A percentile compares a stretch with the other conserved stretches of the same genome.
phyloP scores from a whole-genome alignment of 1,140 invertebrate species.

The Lucilia sericata region DNA sequence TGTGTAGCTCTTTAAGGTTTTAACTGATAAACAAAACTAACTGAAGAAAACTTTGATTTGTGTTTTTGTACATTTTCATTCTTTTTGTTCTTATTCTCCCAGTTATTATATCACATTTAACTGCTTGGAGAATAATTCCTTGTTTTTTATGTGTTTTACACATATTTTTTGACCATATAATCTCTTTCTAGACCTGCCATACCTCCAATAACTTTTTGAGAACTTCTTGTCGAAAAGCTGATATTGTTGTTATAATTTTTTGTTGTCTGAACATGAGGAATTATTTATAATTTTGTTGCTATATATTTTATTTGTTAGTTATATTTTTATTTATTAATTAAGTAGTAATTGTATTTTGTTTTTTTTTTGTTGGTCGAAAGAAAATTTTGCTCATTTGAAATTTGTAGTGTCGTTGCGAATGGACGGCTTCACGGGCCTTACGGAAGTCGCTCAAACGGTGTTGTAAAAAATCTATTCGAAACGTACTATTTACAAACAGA shows the following conservation, averaged over 20 bases:
- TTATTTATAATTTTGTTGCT: not conserved
- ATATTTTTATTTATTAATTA: not conserved
- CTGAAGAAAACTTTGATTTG: not conserved
- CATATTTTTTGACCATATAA: not conserved
- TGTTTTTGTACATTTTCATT: not conserved
- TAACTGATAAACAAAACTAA: not conserved
- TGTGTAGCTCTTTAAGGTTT: not conserved
- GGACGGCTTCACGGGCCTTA: not conserved
- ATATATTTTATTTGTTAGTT: conserved; percentile 8
- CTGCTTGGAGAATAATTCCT: not conserved
- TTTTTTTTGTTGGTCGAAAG: not conserved
- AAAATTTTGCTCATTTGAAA: conserved; percentile 40
- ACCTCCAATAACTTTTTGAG: too few relatives aligned
- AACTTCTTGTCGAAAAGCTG: too few relatives aligned
- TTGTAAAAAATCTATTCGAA: not conserved
- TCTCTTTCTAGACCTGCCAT: not conserved
- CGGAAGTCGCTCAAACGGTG: conserved; percentile 8
- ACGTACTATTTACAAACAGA: too few relatives aligned
- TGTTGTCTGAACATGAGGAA: not conserved
- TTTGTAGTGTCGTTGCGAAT: conserved; percentile 32
- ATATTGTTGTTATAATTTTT: not conserved
- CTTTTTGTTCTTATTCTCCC: not conserved
- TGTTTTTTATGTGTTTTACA: not conserved
- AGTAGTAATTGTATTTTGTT: not conserved
- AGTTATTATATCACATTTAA: not conserved